Percentiles rank a stretch among this genome's conserved stretches.
phyloP scores from a whole-genome alignment of 2,888 invertebrate genomes.

The Sinotaia quadrata region DNA sequence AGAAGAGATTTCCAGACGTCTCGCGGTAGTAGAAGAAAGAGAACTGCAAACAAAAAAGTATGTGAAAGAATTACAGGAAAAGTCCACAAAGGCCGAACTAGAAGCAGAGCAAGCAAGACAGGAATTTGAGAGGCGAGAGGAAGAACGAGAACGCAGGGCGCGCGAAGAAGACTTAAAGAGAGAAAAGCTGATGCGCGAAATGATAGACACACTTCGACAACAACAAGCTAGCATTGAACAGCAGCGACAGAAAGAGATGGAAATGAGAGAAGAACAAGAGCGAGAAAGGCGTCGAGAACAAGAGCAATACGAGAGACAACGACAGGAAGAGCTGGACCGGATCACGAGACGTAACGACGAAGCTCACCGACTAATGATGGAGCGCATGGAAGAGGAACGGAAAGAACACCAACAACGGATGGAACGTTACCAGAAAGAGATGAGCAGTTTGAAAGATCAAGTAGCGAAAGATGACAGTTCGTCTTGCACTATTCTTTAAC shows the following conservation, averaged over 20 bases:
- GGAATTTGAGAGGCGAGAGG: conserved; percentile 10
- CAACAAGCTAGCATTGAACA: conserved; percentile 5
- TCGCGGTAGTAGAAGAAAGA: conserved; percentile 38
- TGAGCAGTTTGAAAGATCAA: conserved; percentile 33
- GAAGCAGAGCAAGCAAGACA: conserved; percentile 27
- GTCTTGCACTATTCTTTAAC: no score
- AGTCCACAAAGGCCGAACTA: conserved; percentile 34
- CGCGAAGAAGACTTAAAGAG: not conserved
- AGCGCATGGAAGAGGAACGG: not conserved
- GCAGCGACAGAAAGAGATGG: not conserved
- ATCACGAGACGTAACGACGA: conserved; percentile 1
- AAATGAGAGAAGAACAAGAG: not conserved
- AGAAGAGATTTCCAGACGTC: conserved; percentile 42
- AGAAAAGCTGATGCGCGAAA: not conserved
- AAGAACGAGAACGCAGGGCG: conserved; percentile 16
- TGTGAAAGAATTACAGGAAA: conserved; percentile 26
- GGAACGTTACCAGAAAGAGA: not conserved
- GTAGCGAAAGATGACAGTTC: no score
- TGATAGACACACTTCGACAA: conserved; percentile 16
- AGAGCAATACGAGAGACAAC: conserved; percentile 7
- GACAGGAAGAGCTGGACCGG: not conserved
- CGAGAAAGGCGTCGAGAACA: not conserved
- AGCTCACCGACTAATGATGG: not conserved
- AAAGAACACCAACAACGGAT: not conserved
- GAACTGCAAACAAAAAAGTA: conserved; percentile 33